A percentile compares a stretch with the other conserved stretches of the same genome.
phyloP scores from a whole-genome alignment of 2,888 invertebrate genomes.

The Drosophila parthenogenetica region DNA sequence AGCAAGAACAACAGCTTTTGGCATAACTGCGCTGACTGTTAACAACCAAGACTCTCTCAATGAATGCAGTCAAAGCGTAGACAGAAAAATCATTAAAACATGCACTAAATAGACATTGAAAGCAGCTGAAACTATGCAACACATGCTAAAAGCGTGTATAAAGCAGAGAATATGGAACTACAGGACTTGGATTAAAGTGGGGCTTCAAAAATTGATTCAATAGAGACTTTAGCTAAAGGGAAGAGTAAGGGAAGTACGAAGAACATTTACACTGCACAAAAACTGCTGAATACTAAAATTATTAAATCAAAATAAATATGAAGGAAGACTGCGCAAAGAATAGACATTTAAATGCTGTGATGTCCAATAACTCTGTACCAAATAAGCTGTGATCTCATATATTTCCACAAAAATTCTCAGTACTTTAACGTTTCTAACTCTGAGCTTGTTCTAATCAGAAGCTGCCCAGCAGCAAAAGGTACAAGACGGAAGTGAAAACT shows the following conservation, averaged over 20 bases:
- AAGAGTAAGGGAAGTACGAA: no score
- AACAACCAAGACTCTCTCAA: slow-evolving; percentile 7
- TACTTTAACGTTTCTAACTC: slow-evolving; percentile 27
- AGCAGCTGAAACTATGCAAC: background rate
- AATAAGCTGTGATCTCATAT: no score
- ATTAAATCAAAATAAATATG: no score
- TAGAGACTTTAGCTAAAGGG: background rate
- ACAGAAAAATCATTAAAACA: slow-evolving; percentile 8
- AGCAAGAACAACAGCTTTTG: slow-evolving; percentile 66
- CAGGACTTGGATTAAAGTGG: background rate
- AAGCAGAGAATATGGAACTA: background rate
- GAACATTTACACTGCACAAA: no score
- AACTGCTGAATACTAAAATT: no score
- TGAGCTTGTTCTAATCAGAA: slow-evolving; percentile 42
- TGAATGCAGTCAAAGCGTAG: slow-evolving; percentile 1
- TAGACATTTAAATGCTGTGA: no score
- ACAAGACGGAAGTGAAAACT: slow-evolving; percentile 59
- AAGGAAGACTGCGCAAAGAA: no score
- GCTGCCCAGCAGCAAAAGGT: slow-evolving; percentile 32
- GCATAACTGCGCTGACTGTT: slow-evolving; percentile 61
- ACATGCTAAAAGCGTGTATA: background rate
- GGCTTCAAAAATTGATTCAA: background rate
- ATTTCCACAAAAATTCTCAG: slow-evolving; percentile 13
- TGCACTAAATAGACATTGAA: slow-evolving; percentile 2
- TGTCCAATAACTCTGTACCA: no score